Base-by-base conservation (phyloP, 2,797 vertebrate species). In the Microctenopoma stevenorrisi region DNA sequence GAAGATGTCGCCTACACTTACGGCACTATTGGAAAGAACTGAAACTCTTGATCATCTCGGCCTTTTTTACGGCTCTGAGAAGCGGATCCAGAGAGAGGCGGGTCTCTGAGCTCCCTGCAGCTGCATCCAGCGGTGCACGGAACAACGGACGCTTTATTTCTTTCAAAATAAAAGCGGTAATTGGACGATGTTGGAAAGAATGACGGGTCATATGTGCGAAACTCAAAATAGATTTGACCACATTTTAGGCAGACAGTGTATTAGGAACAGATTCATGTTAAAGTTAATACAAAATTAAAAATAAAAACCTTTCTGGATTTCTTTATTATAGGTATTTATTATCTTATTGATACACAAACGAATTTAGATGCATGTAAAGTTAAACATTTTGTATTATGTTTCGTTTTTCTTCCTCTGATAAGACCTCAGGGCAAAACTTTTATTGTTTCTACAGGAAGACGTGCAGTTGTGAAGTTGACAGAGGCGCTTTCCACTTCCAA, bases 151-250 rank as follows among this genome's bases (percentile, higher is more conserved):
- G 1, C 9, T 0, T 0, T 1, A 12, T 26, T 72, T 83, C 82
- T 35, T 33, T 7, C 85, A 85, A 81, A 82, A 81, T 79, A 88
- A 88, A 82, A 84, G 59, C 35, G 1, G 11, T 3, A 22, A 42
- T 4, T 13, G 0, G 28, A 3, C 1, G 1, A 4, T 14, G 50
- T 15, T 13, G 13, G 4, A 10, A 53, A 13, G 0, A 15, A 15
- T 14, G 13, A 4, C 5, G 0, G 22, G 18, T n/a, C 10, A 28
- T 13, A 30, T 14, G 7, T 40, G 9, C 3, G 0, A 43, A 26
- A n/a, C n/a, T 44, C 13, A 40, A 43, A 16, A 37, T 4, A 11
- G 1, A 51, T 28, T 0, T 1, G 13, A 7, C 14, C 10, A 52
- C 7, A 10, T 40, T 37, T 25, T 25, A 38, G 11, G 10, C 6